These are phyloP conservation scores for Nannospalax galili DNA, from an alignment of 2,113 vertebrate species.

Conservation along the genomic window DNA sequence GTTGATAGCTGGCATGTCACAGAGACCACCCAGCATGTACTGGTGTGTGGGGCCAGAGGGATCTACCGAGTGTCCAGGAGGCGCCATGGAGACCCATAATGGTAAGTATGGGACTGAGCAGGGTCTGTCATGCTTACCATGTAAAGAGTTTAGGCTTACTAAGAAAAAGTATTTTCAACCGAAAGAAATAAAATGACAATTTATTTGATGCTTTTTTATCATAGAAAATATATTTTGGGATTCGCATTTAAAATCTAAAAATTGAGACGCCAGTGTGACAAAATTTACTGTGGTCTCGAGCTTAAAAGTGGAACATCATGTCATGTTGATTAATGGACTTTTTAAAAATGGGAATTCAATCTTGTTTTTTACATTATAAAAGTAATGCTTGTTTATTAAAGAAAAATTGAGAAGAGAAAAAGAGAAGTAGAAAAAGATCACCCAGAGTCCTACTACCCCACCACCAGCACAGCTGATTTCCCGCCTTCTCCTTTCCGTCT, in stretches of 20 bases:
- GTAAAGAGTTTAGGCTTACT: fast-evolving
- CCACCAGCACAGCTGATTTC: neutral
- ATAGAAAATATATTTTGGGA: neutral
- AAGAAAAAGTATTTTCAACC: neutral
- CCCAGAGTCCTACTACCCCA: neutral
- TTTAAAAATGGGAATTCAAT: neutral
- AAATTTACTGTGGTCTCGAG: neutral
- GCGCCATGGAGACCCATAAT: slow-evolving; percentile 57
- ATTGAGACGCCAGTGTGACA: neutral
- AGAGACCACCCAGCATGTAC: slow-evolving; percentile 76
- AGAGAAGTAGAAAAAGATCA: neutral
- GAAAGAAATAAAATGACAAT: neutral
- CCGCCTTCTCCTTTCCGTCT: neutral
- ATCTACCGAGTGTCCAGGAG: slow-evolving; percentile 53
- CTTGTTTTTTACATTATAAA: neutral
- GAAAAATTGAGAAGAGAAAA: neutral
- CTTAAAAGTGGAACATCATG: neutral
- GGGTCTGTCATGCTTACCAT: fast-evolving
- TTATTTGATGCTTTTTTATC: neutral
- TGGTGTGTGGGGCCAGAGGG: slow-evolving; percentile 80
- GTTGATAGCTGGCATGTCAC: slow-evolving; percentile 75
- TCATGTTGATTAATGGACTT: neutral
- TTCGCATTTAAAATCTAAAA: neutral
- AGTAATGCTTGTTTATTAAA: neutral
- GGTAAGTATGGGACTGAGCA: slow-evolving; percentile 40